Base-by-base conservation (phyloP, 2,113 vertebrate species). In the Crotalus tigris region DNA sequence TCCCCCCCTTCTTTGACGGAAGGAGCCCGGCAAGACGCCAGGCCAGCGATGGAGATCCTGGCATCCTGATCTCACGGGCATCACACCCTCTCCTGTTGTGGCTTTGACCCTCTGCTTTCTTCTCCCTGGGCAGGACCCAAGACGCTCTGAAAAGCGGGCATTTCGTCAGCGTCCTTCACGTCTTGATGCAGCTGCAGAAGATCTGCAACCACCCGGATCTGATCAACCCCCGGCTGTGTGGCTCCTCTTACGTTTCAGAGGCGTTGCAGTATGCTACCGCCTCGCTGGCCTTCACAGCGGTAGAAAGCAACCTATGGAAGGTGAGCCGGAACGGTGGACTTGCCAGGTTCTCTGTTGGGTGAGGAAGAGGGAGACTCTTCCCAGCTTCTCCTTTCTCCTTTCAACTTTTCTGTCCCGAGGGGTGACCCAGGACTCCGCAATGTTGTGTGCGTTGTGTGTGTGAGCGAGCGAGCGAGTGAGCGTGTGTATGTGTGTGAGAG, bases 141-240 rank as follows among this genome's bases (percentile, higher is more conserved):
- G 98, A 99, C 95, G 98, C 99, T 2, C 97, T 99, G 87, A 99
- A 99, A 96, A 98, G 98, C 0, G 99, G 99, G 4, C 98, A 99
- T 94, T 99, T 99, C 96, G 98, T 99, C 92, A 99, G 99, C 51
- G 99, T 99, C 91, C 98, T 99, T 91, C 98, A 98, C 5, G 98
- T 99, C 13, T 96, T 99, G 96, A 99, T 99, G 98, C 98, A 98
- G 97, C 97, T 99, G 58, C 98, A 99, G 95, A 96, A 98, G 94
- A 98, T 99, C 88, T 99, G 99, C 96, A 99, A 99, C 95, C 99
- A 99, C 92, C 99, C 99, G 3, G 98, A 99, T 93, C 97, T 99
- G 96, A 98, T 99, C 90, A 98, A 98, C 26, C 97, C 98, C 12
- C 97, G 99, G 89, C 97, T 98, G 33, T 98, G 97, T 1, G 96